A percentile compares a stretch with the other conserved stretches of the same genome.
These are phyloP conservation scores for Percopsis omiscomaycus DNA, from an alignment of 2,797 vertebrate genomes.

Conservation along the genomic window DNA sequence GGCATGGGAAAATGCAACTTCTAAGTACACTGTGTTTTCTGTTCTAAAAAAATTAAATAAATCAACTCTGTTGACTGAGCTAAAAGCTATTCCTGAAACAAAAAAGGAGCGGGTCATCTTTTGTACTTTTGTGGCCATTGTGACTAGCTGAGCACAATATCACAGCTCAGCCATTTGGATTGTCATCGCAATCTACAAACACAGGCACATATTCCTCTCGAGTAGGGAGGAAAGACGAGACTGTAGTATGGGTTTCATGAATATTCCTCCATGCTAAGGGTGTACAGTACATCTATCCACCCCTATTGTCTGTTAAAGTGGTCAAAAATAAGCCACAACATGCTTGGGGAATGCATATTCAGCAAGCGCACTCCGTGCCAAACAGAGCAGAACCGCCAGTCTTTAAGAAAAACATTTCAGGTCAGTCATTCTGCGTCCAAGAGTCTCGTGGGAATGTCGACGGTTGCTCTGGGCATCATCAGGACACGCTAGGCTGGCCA, in stretches of 20 bases:
- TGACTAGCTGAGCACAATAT: conserved; percentile 45
- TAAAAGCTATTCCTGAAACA: conserved; percentile 28
- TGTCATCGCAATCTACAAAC: conserved; percentile 24
- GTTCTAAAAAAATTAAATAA: neutral
- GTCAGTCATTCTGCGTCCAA: neutral
- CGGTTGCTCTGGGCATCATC: neutral
- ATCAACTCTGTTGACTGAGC: conserved; percentile 26
- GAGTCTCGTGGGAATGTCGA: neutral
- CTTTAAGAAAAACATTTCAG: conserved; percentile 5
- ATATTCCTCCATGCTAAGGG: conserved; percentile 8
- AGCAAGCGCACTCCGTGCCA: neutral
- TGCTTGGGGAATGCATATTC: conserved; percentile 5
- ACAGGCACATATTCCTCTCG: neutral
- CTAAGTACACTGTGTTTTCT: too few relatives aligned
- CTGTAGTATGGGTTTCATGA: neutral
- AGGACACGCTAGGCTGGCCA: neutral
- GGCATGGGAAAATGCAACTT: neutral
- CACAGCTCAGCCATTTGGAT: conserved; percentile 53
- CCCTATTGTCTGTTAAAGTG: neutral
- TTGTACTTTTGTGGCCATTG: conserved; percentile 46
- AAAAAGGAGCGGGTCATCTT: conserved; percentile 40
- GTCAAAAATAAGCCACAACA: conserved; percentile 23
- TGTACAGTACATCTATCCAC: too few relatives aligned
- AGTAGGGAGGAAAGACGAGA: conserved; percentile 9
- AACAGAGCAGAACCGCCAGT: conserved; percentile 22